phyloP scores from a whole-genome alignment of 2,113 vertebrate species.

The Mormoops blainvillei region DNA sequence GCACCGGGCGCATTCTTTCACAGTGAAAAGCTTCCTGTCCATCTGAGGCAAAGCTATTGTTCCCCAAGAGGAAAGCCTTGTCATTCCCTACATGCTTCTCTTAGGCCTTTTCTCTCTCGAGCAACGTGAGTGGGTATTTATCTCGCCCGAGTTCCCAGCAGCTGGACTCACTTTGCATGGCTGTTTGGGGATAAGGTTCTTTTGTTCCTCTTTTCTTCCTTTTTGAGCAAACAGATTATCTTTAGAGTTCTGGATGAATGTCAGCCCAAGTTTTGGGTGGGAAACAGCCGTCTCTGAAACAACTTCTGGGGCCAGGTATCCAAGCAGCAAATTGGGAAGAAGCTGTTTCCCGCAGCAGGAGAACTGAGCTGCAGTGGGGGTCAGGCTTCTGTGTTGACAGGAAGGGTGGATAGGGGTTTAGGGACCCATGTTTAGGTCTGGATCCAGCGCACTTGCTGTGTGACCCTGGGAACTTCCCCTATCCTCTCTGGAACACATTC shows the following conservation, averaged over 20 bases:
- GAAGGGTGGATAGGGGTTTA: not conserved
- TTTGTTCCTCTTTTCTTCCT: constrained; percentile 26
- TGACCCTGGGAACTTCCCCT: not conserved
- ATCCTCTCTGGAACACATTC: not conserved
- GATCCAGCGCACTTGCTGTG: not conserved
- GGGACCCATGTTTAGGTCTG: not conserved
- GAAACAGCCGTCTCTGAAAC: not conserved
- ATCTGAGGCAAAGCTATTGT: not conserved
- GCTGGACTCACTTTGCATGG: constrained; percentile 38
- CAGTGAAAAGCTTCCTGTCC: not conserved
- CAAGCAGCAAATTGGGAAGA: not conserved
- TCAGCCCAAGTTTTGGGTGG: not conserved
- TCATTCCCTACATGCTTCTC: not conserved
- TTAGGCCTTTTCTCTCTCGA: not conserved
- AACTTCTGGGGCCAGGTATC: not conserved
- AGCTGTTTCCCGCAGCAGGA: not conserved
- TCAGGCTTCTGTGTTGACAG: not conserved
- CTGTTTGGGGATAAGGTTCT: constrained; percentile 28
- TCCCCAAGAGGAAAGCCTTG: not conserved
- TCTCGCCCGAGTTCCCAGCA: constrained; percentile 42
- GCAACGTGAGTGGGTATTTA: not conserved
- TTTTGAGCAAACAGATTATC: constrained; percentile 40
- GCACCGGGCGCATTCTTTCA: not conserved
- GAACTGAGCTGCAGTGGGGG: not conserved
- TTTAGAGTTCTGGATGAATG: constrained; percentile 31